These are phyloP conservation scores for Bucorvus abyssinicus DNA, from an alignment of 2,797 vertebrate genomes.

Conservation along the genomic window DNA sequence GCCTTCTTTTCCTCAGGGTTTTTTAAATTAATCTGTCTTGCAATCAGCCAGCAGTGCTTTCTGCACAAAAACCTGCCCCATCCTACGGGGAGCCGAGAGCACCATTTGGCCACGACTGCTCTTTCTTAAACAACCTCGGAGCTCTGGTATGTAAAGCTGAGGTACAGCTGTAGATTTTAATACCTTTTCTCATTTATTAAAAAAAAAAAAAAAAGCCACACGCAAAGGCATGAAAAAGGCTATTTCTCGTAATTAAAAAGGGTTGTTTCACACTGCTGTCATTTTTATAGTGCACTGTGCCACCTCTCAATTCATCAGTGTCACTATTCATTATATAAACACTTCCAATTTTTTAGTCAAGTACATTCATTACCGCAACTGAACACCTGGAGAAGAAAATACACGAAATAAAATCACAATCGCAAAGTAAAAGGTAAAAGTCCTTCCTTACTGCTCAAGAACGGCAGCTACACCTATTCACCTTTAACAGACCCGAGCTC, in stretches of 20 bases:
- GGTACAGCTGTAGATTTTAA: neutral
- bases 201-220: neutral
- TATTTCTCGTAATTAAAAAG: neutral
- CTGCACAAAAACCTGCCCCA: neutral
- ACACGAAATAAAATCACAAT: neutral
- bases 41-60: neutral
- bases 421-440: neutral
- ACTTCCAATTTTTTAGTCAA: neutral
- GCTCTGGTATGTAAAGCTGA: neutral
- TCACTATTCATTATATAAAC: neutral
- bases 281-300: neutral
- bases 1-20: neutral
- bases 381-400: neutral
- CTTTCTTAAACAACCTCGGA: neutral
- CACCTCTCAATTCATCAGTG: neutral
- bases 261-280: neutral
- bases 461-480: neutral
- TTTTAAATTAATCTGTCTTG: neutral
- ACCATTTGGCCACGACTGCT: neutral
- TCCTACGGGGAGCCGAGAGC: neutral
- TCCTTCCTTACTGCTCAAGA: neutral
- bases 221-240: neutral
- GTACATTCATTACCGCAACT: neutral
- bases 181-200: neutral
- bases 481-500: neutral